Evolutionary conservation across 2,113 vertebrate species (phyloP), one percentile per base, ranked within the genome.

Genomic region (Xyrauchen texanus): DNA sequence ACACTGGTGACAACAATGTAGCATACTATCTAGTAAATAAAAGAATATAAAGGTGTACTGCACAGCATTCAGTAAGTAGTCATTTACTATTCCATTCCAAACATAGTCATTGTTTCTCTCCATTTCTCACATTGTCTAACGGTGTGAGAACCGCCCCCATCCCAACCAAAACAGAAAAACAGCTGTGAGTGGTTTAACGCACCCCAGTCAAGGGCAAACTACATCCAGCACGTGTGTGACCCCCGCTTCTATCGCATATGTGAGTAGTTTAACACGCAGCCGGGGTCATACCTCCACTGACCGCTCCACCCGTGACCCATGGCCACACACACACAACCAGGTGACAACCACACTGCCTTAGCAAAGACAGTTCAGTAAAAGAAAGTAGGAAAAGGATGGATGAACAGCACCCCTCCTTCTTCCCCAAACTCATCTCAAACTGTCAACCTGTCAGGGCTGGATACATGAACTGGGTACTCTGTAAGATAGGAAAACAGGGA

Each of bases 131-230:
- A 53, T 61, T 53, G 42, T 47, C 57, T 11, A 57, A 83, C 78
- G 85, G 69, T 68, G 60, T 64, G 5, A 57, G 42, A 66, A n/a
- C 82, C 0, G 0, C 13, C 13, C 68, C 52, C 58, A 68, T 60
- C 81, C 78, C 72, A 62, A 5, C 3, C 51, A 52, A 77, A 67
- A 77, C 84, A 85, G 72, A 88, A 83, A 78, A 82, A 82, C 60
- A 65, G 21, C 84, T 79, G 70, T 78, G 77, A 86, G 57, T 34
- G 21, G 21, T 34, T 34, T 34, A 34, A 34, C 87, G 86, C 87
- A 87, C 80, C 85, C 74, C 16, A 51, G 79, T 86, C 80, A 84
- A 87, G 86, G 85, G 88, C 86, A 88, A 84, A 80, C 82, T 88
- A 82, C 85, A 82, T 83, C 89, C 79, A 83, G 65, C 73, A 76